Evolutionary conservation across 2,113 vertebrate genomes (phyloP).

Genomic region (Platysternon megacephalum): DNA sequence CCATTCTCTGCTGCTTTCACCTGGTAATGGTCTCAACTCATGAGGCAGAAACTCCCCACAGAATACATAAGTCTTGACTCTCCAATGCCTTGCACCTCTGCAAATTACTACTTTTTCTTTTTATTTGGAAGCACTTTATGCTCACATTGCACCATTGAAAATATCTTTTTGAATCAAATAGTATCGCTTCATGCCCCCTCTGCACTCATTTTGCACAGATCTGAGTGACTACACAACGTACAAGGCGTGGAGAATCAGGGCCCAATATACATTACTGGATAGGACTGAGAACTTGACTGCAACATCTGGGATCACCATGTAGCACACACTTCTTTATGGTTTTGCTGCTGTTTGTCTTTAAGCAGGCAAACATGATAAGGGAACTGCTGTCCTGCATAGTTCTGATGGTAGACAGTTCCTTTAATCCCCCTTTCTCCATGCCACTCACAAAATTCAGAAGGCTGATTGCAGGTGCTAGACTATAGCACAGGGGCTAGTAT

Average conservation of each 20-base stretch:
- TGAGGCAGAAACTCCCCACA: background rate
- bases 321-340: too few species aligned
- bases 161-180: background rate
- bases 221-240: background rate
- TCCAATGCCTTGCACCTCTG: background rate
- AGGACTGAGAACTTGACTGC: background rate
- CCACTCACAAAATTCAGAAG: too few species aligned
- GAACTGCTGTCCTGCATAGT: background rate
- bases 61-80: background rate
- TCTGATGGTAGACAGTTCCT: background rate
- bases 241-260: background rate
- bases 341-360: background rate
- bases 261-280: background rate
- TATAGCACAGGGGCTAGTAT: too few species aligned
- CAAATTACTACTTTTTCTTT: background rate
- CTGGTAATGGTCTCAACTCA: background rate
- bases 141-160: background rate
- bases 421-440: too few species aligned
- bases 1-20: background rate
- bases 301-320: background rate
- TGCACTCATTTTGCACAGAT: background rate
- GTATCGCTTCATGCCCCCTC: background rate
- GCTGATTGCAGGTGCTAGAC: too few species aligned
- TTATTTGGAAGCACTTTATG: background rate
- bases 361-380: background rate